Percentiles rank a stretch among this genome's conserved stretches.
phyloP scores from a whole-genome alignment of 2,113 vertebrate genomes.

The Poecilia latipinna region DNA sequence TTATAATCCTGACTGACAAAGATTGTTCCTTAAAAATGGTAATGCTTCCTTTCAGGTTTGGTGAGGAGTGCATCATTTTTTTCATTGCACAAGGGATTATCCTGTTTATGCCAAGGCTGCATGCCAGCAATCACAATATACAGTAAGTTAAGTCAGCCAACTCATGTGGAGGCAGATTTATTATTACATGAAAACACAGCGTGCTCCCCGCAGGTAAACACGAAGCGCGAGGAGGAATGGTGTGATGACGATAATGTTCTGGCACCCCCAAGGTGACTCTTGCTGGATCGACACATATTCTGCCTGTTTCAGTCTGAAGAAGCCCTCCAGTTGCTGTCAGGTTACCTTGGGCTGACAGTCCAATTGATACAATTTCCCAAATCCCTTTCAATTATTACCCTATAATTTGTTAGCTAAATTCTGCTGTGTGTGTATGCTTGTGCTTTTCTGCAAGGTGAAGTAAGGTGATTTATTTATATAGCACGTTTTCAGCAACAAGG shows the following conservation, averaged over 20 bases:
- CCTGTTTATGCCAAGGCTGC: constrained; percentile 41
- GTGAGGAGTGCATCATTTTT: constrained; percentile 24
- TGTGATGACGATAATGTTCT: constrained; percentile 22
- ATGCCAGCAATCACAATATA: constrained; percentile 48
- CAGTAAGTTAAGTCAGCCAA: constrained; percentile 39
- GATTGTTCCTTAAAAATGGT: constrained; percentile 37
- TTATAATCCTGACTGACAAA: constrained; percentile 52
- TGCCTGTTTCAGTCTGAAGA: constrained; percentile 1
- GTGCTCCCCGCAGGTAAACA: constrained; percentile 30
- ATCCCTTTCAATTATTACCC: background rate
- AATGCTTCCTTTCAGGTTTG: constrained; percentile 23
- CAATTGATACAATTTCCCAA: background rate
- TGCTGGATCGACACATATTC: constrained; percentile 9
- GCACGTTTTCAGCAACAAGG: no score
- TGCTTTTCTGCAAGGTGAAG: no score
- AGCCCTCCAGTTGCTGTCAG: background rate
- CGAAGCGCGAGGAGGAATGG: constrained; percentile 13
- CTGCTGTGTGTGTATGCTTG: no score
- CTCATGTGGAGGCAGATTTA: constrained; percentile 49
- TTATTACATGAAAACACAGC: constrained; percentile 38
- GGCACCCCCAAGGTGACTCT: constrained; percentile 22
- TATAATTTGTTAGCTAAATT: background rate
- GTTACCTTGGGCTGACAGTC: constrained; percentile 1
- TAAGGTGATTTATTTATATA: no score
- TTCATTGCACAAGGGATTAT: constrained; percentile 35